These are phyloP conservation scores for Metellina segmentata DNA, from an alignment of 2,888 invertebrate species.

Conservation along the genomic window DNA sequence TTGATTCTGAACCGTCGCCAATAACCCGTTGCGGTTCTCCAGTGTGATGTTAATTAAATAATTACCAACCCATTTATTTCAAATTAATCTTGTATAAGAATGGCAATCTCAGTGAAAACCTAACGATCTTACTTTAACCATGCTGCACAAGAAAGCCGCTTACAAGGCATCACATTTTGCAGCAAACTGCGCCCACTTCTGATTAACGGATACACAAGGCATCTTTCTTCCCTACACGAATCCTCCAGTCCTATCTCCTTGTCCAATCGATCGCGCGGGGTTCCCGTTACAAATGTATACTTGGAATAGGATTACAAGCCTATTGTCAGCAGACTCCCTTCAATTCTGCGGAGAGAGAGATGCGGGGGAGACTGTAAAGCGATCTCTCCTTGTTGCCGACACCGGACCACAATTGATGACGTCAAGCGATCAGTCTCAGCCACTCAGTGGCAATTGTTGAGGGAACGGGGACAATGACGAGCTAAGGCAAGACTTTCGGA, in stretches of 20 bases:
- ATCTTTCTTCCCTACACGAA: neutral
- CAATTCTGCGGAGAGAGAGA: neutral
- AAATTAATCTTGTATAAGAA: too few relatives aligned
- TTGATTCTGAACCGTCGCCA: too few relatives aligned
- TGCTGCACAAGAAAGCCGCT: neutral
- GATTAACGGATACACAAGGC: slow-evolving; percentile 20
- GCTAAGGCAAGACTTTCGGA: neutral
- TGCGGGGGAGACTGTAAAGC: neutral
- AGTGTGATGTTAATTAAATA: too few relatives aligned
- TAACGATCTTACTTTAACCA: too few relatives aligned
- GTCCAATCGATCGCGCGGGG: slow-evolving; percentile 2
- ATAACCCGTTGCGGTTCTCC: too few relatives aligned
- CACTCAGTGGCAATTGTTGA: slow-evolving; percentile 18
- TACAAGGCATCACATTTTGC: neutral
- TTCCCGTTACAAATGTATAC: slow-evolving; percentile 21
- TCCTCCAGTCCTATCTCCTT: neutral
- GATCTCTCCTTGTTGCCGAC: slow-evolving; percentile 8
- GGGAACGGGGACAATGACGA: slow-evolving; percentile 41
- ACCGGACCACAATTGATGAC: slow-evolving; percentile 46
- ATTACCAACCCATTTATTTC: too few relatives aligned
- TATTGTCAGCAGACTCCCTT: slow-evolving; percentile 12
- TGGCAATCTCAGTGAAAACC: too few relatives aligned
- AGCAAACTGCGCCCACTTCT: neutral
- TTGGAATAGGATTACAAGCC: neutral
- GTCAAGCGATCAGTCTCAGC: slow-evolving; percentile 27